phyloP scores from a whole-genome alignment of 2,113 vertebrate genomes.

The Sapajus apella region DNA sequence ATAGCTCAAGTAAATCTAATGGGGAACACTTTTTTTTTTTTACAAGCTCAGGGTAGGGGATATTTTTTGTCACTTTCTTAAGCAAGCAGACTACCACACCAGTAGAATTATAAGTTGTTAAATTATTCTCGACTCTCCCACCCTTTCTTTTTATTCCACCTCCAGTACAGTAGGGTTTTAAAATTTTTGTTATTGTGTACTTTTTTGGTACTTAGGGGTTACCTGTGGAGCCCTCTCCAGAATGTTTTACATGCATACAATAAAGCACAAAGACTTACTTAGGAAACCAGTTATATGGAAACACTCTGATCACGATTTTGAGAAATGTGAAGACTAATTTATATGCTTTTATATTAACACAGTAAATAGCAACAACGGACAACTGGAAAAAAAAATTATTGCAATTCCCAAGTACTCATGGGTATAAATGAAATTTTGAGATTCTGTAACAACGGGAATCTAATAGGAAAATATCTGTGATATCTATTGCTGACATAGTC shows the following conservation, averaged over 20 bases:
- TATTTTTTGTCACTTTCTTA: not conserved
- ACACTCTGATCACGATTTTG: not conserved
- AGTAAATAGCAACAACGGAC: not conserved
- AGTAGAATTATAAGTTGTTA: not conserved
- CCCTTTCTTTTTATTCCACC: not conserved
- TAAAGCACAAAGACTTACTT: slow-evolving; percentile 6
- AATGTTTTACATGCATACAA: not conserved
- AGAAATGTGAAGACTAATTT: not conserved
- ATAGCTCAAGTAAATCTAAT: not conserved
- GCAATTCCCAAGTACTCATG: not conserved
- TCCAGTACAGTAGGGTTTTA: not conserved
- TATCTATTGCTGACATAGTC: not conserved
- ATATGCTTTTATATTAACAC: not conserved
- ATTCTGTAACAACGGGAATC: not conserved
- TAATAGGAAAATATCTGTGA: not conserved
- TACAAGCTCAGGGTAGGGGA: not conserved
- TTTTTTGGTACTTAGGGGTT: not conserved
- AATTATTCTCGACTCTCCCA: not conserved
- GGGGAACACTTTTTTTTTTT: not conserved
- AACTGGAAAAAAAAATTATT: slow-evolving; percentile 25
- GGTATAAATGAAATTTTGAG: not conserved
- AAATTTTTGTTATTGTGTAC: not conserved
- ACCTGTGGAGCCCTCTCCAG: not conserved
- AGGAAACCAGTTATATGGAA: not conserved
- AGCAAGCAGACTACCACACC: not conserved